Conservation (phyloP, 2,113 vertebrate species). For the Elaphurus davidianus region DNA sequence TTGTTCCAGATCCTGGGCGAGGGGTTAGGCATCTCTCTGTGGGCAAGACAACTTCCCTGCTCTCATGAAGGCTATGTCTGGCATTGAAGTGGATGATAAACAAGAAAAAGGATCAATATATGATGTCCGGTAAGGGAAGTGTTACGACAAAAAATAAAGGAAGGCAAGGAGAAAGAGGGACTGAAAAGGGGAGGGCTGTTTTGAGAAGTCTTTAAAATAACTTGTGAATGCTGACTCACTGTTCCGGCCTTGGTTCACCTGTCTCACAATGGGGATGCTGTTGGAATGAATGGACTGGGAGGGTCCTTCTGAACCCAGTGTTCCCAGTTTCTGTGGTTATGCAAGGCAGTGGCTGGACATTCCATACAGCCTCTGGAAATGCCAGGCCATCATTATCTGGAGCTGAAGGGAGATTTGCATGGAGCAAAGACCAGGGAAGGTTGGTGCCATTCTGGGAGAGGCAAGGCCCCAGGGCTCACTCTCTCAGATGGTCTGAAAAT, state of each 20-base stretch:
- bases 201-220: conserved; percentile 39
- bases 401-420: conserved; percentile 55
- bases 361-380: conserved; percentile 12
- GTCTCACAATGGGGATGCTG: background rate
- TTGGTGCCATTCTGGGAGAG: background rate
- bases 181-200: background rate
- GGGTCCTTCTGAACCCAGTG: background rate
- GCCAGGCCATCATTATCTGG: conserved; percentile 24
- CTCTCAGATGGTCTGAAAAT: conserved; percentile 6
- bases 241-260: background rate
- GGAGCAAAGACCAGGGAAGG: background rate
- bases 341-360: conserved; percentile 50
- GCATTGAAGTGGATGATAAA: background rate
- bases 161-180: background rate
- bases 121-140: conserved; percentile 1
- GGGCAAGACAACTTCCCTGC: background rate
- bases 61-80: background rate
- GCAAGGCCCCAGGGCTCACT: background rate
- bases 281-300: background rate
- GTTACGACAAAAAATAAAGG: background rate
- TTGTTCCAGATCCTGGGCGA: background rate
- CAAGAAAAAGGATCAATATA: background rate
- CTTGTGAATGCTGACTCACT: background rate
- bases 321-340: conserved; percentile 51
- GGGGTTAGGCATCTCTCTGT: background rate